Conservation (phyloP, 1,140 invertebrate species). For the Cotesia glomerata region DNA sequence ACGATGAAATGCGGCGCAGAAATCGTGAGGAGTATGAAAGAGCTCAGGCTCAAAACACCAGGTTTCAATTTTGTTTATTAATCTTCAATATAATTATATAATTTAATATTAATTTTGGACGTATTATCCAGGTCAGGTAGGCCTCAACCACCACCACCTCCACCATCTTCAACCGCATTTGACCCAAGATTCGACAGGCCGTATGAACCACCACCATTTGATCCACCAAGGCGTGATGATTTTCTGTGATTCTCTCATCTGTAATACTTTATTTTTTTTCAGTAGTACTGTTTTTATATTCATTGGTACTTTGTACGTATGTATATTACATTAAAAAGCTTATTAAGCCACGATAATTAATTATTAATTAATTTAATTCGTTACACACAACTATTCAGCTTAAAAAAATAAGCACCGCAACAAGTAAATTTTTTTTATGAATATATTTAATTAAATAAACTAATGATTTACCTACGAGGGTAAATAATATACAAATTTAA, state of each 20-base stretch:
- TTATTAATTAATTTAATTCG: background rate
- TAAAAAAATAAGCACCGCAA: background rate
- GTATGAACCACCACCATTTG: background rate
- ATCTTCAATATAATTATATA: background rate
- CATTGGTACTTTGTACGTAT: conserved; percentile 11
- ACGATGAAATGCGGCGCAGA: conserved; percentile 67
- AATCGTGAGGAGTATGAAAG: conserved; percentile 67
- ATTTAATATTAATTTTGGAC: background rate
- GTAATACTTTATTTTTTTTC: background rate
- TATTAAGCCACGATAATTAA: background rate
- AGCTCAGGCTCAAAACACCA: background rate
- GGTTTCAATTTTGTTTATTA: conserved; percentile 10
- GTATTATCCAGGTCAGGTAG: background rate
- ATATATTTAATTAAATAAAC: background rate
- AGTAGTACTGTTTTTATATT: background rate
- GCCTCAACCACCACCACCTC: background rate
- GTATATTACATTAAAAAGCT: background rate
- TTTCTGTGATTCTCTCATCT: conserved; percentile 11
- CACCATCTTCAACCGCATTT: background rate
- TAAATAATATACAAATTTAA: conserved; percentile 13
- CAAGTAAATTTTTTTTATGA: background rate
- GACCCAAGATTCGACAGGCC: background rate
- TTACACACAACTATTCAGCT: background rate
- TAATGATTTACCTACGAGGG: background rate
- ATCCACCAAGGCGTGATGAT: conserved; percentile 11